Conservation (phyloP, 2,888 invertebrate species). For the Eudemis profundana region DNA sequence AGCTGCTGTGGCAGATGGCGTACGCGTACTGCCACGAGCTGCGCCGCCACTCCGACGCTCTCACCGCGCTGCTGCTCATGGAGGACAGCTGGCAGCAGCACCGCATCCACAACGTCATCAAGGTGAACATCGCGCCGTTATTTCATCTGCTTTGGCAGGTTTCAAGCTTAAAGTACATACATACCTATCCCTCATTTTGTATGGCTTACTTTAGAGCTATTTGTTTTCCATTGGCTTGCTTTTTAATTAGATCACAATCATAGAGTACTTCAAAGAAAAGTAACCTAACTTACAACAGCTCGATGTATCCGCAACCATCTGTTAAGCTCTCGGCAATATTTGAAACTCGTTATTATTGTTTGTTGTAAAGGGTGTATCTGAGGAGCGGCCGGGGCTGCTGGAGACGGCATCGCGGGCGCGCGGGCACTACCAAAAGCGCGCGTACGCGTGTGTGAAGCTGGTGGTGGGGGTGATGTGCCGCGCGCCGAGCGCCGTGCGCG, state of each 20-base stretch:
- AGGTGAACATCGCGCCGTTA: slow-evolving; percentile 83
- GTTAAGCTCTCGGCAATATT: not conserved
- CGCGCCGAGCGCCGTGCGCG: slow-evolving; percentile 91
- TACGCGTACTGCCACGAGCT: slow-evolving; percentile 98
- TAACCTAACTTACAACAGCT: no score
- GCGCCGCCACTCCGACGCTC: slow-evolving; percentile 95
- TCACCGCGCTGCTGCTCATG: slow-evolving; percentile 93
- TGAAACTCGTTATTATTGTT: no score
- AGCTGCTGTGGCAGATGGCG: slow-evolving; percentile 95
- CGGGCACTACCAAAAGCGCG: slow-evolving; percentile 97
- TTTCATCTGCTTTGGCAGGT: no score
- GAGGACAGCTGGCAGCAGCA: slow-evolving; percentile 99
- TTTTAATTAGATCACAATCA: no score
- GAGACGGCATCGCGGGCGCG: slow-evolving; percentile 97
- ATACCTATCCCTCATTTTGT: no score
- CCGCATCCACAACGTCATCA: slow-evolving; percentile 96
- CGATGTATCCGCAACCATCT: no score
- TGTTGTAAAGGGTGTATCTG: slow-evolving; percentile 71
- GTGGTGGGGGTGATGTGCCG: slow-evolving; percentile 95
- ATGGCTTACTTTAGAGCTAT: no score
- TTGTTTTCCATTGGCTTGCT: no score
- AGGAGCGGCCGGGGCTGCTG: slow-evolving; percentile 94
- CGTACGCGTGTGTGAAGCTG: slow-evolving; percentile 98
- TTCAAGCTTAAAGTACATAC: no score
- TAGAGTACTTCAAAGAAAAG: no score